Percentiles rank a stretch among this genome's conserved stretches.
Evolutionary conservation across 2,797 vertebrate species (phyloP).

Genomic region (Odontamblyopus rebecca): DNA sequence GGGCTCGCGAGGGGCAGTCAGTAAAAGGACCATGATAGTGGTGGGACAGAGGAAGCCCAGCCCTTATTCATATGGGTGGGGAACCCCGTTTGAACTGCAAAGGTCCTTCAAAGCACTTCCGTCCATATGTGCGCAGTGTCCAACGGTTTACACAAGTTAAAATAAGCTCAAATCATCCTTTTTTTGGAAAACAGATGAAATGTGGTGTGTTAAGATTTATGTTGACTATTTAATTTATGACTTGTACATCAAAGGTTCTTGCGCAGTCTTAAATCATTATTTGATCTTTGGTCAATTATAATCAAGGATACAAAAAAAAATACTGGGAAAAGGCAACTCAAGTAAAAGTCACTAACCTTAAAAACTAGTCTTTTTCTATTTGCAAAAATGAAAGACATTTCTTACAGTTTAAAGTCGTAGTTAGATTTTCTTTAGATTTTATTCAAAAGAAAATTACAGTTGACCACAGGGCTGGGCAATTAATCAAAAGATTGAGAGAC

Average conservation of each 20-base stretch:
- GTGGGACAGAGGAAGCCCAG: slow-evolving; percentile 21
- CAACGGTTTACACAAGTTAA: slow-evolving; percentile 38
- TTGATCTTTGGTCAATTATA: neutral
- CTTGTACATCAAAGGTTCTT: neutral
- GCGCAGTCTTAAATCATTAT: neutral
- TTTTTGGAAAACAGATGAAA: slow-evolving; percentile 4
- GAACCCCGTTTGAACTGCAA: slow-evolving; percentile 64
- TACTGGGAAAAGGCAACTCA: neutral
- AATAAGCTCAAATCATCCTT: slow-evolving; percentile 33
- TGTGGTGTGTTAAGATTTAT: neutral
- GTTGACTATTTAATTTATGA: neutral
- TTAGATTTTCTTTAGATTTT: neutral
- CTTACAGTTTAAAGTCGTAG: neutral
- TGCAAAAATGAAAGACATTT: neutral
- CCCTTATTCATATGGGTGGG: slow-evolving; percentile 53
- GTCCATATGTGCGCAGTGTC: slow-evolving; percentile 71
- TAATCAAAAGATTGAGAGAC: no score
- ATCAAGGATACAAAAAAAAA: neutral
- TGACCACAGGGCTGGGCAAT: neutral
- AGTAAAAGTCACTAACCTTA: neutral
- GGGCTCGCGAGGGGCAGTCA: slow-evolving; percentile 34
- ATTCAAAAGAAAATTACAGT: neutral
- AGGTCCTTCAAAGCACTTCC: slow-evolving; percentile 71
- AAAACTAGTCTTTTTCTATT: neutral
- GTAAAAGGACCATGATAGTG: slow-evolving; percentile 12